Base-by-base conservation (phyloP, 2,797 vertebrate genomes). In the Oreortyx pictus region DNA sequence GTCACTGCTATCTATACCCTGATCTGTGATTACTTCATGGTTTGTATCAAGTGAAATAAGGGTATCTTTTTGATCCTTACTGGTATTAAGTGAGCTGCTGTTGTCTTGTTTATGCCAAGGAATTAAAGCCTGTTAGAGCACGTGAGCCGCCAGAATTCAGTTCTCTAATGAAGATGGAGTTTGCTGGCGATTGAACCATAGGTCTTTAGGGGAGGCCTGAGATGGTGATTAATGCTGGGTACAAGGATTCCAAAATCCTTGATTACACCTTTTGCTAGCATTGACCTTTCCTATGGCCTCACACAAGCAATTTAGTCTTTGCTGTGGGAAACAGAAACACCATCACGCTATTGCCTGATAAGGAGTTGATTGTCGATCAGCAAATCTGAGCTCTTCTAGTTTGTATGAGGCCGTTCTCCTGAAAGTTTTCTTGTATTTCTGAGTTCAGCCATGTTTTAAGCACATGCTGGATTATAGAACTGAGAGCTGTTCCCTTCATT, bases 21-120 rank as follows among this genome's bases (percentile, higher is more conserved):
- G 22, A 71, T 78, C 81, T 47, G 6, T 24, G 77, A 89, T 93
- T 88, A n/a, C 87, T 67, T 66, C n/a, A 22, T 54, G 60, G 68
- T 19, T 89, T 10, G 2, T 39, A 19, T 37, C 92, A 43, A 73
- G 43, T 46, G 10, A 70, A 90, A 82, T 8, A 61, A 23, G 39
- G 77, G 29, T 56, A 0, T 29, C n/a, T 24, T 60, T 75, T 75
- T 74, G 62, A 78, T 92, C 50, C 71, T 70, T 70, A 9, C 37
- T 39, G 11, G n/a, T 14, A 10, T 16, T 19, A 20, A 46, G 6
- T 2, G 25, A 84, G 41, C 22, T 29, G 1, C 43, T 46, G 31
- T 47, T 39, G 37, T 57, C 46, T 50, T 35, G 25, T 82, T 35
- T 78, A 25, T 29, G 7, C 62, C 19, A 39, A 44, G 43, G 22